Base-by-base conservation (phyloP, 2,888 invertebrate species). In the Himalopsyche kuldschensis region DNA sequence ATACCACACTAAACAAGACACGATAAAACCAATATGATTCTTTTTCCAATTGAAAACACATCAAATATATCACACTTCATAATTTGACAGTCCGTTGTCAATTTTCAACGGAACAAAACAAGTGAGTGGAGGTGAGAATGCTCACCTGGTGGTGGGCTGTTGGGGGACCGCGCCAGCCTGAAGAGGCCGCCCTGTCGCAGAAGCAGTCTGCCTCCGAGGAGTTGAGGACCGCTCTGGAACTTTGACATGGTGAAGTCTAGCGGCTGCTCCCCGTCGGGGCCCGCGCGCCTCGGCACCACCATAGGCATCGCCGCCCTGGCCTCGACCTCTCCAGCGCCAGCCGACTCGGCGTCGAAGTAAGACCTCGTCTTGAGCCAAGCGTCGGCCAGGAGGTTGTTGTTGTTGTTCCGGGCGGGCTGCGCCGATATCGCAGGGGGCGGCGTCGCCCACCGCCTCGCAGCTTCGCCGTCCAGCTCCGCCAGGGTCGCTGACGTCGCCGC, bases 221-320 rank as follows among this genome's bases (percentile, higher is more conserved):
- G 85, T 86, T 88, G 90, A 75, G 85, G 82, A 79, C 80, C 89
- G 87, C 88, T 90, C 86, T 90, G 90, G 86, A 93, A 90, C 85
- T 93, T 92, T 85, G 93, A 93, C 92, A 95, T 94, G 89, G 95
- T 95, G 91, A 95, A 95, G 92, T 95, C 95, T 88, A 95, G 92
- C 87, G 95, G 95, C 90, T 95, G 95, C 89, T 93, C 93, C 83
- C 90, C 82, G 89, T 90, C 89, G 92, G 91, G 90, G 89, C 88
- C 85, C 90, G 88, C 88, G 90, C 89, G 87, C 89, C 93, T 92
- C 88, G 90, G 90, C 89, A 94, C 92, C 88, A 92, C 88, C 93
- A 93, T 94, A 90, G 94, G 94, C 93, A 94, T 93, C 88, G 92
- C 92, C 86, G 81, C 80, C 41, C 47, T 79, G 75, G 79, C 80